phyloP scores from a whole-genome alignment of 30 jellyfish, hydroid and myxozoan genomes.

The Calvadosia cruxmelitensis region DNA sequence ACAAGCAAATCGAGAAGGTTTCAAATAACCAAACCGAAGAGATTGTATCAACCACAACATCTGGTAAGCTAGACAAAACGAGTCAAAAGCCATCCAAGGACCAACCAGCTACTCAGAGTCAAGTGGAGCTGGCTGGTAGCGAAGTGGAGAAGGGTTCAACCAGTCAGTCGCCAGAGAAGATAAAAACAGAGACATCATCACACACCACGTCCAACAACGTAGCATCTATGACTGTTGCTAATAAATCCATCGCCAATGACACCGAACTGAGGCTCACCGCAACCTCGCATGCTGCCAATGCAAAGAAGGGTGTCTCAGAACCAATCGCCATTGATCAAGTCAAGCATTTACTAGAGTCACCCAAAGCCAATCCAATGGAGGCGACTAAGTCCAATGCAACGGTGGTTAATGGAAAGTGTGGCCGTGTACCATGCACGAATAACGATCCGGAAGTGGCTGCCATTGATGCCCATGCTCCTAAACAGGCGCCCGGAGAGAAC shows the following conservation, averaged over 20 bases:
- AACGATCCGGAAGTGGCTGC: background rate
- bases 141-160: background rate
- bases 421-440: background rate
- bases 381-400: conserved; percentile 26
- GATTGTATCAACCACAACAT: too few relatives aligned
- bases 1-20: too few relatives aligned
- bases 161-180: background rate
- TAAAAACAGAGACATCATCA: background rate
- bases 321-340: conserved; percentile 82
- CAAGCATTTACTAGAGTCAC: conserved; percentile 44
- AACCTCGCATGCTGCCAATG: background rate
- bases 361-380: conserved; percentile 59
- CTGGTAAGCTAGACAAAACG: too few relatives aligned
- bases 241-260: background rate
- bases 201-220: background rate
- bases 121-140: background rate
- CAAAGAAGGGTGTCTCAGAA: conserved; percentile 22
- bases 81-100: too few relatives aligned
- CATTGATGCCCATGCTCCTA: background rate
- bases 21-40: too few relatives aligned
- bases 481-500: background rate
- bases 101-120: too few relatives aligned
- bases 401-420: background rate
- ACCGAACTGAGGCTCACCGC: background rate
- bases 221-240: background rate